phyloP scores from a whole-genome alignment of 2,113 vertebrate genomes.

The Gnathonemus echidnorhynchus region DNA sequence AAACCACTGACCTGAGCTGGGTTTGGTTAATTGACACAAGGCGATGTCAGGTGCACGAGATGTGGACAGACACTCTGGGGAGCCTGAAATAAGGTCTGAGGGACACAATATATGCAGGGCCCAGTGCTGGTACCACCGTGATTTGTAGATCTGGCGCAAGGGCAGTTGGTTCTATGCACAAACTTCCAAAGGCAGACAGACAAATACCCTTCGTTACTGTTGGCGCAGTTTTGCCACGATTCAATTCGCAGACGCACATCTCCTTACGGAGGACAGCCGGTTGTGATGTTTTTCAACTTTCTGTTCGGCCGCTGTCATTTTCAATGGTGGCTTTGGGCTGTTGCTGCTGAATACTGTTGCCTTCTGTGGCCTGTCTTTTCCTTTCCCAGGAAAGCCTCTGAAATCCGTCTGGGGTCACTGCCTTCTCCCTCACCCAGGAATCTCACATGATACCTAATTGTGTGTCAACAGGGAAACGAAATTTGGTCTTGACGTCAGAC shows the following conservation, averaged over 20 bases:
- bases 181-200: background rate
- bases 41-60: background rate
- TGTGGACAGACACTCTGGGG: background rate
- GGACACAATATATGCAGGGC: background rate
- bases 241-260: background rate
- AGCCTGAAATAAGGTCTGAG: background rate
- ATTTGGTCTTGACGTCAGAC: background rate
- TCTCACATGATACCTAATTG: background rate
- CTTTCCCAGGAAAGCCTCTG: background rate
- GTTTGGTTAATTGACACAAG: too few species aligned
- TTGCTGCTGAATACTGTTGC: background rate
- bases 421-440: background rate
- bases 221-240: background rate
- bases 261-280: background rate
- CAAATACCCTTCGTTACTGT: background rate
- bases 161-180: background rate
- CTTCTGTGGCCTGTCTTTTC: background rate
- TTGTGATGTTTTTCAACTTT: background rate
- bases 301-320: background rate
- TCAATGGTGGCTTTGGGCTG: background rate
- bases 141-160: background rate
- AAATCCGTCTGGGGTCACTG: background rate
- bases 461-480: conserved; percentile 18
- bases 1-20: background rate
- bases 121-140: background rate